A percentile compares a stretch with the other conserved stretches of the same genome.
Evolutionary conservation across 1,140 invertebrate genomes (phyloP).

Genomic region (Lethocerus indicus): DNA sequence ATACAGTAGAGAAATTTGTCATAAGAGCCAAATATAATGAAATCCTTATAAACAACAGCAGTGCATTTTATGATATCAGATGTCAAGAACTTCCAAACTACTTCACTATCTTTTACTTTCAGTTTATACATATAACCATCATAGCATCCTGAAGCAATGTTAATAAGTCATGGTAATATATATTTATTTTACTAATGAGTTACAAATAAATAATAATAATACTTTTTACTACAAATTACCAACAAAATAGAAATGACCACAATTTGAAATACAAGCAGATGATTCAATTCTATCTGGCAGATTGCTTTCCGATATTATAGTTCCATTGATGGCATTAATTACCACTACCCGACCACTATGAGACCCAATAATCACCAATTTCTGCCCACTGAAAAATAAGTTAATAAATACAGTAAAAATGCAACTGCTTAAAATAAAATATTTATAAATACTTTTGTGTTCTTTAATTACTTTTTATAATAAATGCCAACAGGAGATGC

Average conservation of each 20-base stretch:
- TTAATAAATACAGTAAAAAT: constrained; percentile 21
- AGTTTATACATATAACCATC: constrained; percentile 45
- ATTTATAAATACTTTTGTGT: constrained; percentile 22
- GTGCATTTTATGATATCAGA: constrained; percentile 45
- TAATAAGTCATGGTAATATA: not conserved
- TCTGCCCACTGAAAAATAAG: constrained; percentile 20
- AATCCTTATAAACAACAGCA: constrained; percentile 26
- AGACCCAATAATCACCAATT: constrained; percentile 33
- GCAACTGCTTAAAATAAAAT: too few relatives aligned
- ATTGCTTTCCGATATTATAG: constrained; percentile 24
- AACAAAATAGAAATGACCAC: constrained; percentile 24
- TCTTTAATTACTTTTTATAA: constrained; percentile 23
- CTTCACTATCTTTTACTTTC: constrained; percentile 29
- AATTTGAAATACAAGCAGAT: constrained; percentile 28
- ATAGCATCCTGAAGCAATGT: constrained; percentile 32
- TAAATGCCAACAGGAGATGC: constrained; percentile 38
- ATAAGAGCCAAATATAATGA: constrained; percentile 47
- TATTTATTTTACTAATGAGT: not conserved
- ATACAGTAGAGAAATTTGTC: constrained; percentile 43
- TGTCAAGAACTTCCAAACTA: constrained; percentile 42
- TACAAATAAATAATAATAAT: not conserved
- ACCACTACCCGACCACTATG: constrained; percentile 39
- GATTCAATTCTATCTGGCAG: constrained; percentile 37
- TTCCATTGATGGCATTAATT: constrained; percentile 26
- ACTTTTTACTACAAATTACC: constrained; percentile 23